Conservation (phyloP, 1,140 invertebrate genomes). For the Lepidurus packardi region DNA sequence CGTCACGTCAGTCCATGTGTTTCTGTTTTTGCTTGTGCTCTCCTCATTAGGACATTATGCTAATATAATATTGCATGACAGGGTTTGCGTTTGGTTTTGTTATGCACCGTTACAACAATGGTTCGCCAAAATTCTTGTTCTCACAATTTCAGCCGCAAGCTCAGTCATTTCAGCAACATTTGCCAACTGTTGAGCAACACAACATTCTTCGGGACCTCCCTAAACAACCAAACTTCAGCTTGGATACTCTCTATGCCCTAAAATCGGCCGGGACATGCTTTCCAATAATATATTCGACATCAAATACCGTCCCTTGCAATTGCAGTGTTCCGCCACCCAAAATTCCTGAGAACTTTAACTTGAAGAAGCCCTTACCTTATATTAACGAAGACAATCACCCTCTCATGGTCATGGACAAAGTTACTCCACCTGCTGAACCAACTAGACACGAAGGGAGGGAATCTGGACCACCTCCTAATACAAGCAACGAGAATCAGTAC, state of each 20-base stretch:
- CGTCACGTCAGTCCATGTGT: neutral
- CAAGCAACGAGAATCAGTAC: neutral
- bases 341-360: neutral
- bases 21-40: neutral
- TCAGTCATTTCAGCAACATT: neutral
- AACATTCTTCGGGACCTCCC: neutral
- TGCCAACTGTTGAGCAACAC: neutral
- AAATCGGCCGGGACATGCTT: neutral
- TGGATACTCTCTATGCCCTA: neutral
- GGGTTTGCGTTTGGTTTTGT: neutral
- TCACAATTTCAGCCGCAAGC: neutral
- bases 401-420: conserved; percentile 3
- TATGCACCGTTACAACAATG: conserved; percentile 5
- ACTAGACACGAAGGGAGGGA: neutral
- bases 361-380: conserved; percentile 7
- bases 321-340: neutral
- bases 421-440: neutral
- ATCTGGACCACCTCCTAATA: neutral
- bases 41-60: too few relatives aligned
- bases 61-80: neutral
- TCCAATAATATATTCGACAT: neutral
- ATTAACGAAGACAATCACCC: conserved; percentile 3
- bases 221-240: neutral
- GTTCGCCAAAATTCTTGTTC: neutral
- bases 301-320: neutral